A percentile compares a stretch with the other conserved stretches of the same genome.
Evolutionary conservation across 2,113 vertebrate genomes (phyloP).

Genomic region (Crotophaga sulcirostris): DNA sequence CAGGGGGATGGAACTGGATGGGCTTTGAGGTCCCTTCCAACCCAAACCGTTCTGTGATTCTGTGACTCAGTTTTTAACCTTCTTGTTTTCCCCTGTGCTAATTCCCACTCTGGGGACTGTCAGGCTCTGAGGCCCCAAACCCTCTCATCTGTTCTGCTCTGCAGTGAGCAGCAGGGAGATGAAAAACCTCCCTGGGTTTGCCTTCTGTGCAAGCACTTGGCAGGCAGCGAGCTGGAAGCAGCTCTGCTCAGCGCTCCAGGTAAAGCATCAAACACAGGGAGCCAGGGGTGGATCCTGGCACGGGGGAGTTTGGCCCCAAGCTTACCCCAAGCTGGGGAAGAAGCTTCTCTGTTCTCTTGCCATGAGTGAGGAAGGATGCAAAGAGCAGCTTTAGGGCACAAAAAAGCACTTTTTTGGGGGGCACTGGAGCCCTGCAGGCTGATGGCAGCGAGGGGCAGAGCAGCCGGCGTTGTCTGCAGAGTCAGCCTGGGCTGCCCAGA

Average conservation of each 20-base stretch:
- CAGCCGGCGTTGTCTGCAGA: not conserved
- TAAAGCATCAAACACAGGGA: not conserved
- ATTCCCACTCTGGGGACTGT: not conserved
- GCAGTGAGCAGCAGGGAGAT: not conserved
- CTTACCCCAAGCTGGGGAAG: not conserved
- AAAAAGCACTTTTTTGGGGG: not conserved
- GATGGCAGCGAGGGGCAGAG: accelerated
- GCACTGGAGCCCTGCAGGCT: not conserved
- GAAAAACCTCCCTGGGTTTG: not conserved
- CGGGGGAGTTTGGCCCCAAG: not conserved
- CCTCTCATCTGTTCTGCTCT: not conserved
- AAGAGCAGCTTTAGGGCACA: not conserved
- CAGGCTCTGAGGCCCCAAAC: not conserved
- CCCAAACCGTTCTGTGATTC: too few species aligned
- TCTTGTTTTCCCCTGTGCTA: not conserved
- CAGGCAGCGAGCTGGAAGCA: not conserved
- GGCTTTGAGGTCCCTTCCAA: too few species aligned
- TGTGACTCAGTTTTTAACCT: too few species aligned
- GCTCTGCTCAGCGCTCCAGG: not conserved
- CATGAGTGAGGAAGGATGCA: accelerated
- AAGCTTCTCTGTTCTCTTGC: not conserved
- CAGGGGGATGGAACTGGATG: too few species aligned
- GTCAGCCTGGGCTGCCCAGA: not conserved
- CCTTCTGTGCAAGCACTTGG: not conserved
- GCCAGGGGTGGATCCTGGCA: not conserved